These are phyloP conservation scores for Tiliacea citrago DNA, from an alignment of 2,888 invertebrate species.

Conservation along the genomic window DNA sequence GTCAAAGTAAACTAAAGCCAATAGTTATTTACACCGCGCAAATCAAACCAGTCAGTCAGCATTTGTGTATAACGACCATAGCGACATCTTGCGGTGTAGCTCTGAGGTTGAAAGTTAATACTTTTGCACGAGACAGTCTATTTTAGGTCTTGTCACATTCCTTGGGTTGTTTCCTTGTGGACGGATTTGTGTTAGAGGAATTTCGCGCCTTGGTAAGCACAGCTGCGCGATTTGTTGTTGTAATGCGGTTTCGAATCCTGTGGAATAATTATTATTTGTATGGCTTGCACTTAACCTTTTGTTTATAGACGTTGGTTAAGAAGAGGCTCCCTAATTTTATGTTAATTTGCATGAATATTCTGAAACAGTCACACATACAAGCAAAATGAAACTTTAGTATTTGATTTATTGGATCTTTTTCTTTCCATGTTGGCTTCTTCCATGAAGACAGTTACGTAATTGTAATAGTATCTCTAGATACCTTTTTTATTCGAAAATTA, in stretches of 20 bases:
- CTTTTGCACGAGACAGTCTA: slow-evolving; percentile 29
- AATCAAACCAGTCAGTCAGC: slow-evolving; percentile 59
- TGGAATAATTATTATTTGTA: neutral
- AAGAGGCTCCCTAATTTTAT: too few relatives aligned
- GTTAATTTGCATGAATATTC: too few relatives aligned
- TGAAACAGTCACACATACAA: too few relatives aligned
- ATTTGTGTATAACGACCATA: slow-evolving; percentile 53
- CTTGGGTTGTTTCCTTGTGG: slow-evolving; percentile 24
- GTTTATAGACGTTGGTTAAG: too few relatives aligned
- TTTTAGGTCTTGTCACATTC: slow-evolving; percentile 49
- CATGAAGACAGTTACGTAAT: too few relatives aligned
- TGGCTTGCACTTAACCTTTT: neutral
- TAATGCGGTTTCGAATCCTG: neutral
- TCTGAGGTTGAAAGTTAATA: slow-evolving; percentile 55
- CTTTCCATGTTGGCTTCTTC: too few relatives aligned
- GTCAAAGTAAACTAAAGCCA: slow-evolving; percentile 12
- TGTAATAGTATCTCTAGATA: too few relatives aligned
- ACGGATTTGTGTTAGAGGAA: slow-evolving; percentile 23
- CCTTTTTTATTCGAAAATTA: too few relatives aligned
- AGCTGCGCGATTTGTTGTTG: neutral
- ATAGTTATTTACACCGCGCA: slow-evolving; percentile 41
- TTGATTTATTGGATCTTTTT: too few relatives aligned
- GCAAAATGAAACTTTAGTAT: too few relatives aligned
- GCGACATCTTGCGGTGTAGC: slow-evolving; percentile 45
- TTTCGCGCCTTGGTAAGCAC: neutral